phyloP scores from a whole-genome alignment of 1,140 invertebrate genomes.

The Aphelenchoides avenae region DNA sequence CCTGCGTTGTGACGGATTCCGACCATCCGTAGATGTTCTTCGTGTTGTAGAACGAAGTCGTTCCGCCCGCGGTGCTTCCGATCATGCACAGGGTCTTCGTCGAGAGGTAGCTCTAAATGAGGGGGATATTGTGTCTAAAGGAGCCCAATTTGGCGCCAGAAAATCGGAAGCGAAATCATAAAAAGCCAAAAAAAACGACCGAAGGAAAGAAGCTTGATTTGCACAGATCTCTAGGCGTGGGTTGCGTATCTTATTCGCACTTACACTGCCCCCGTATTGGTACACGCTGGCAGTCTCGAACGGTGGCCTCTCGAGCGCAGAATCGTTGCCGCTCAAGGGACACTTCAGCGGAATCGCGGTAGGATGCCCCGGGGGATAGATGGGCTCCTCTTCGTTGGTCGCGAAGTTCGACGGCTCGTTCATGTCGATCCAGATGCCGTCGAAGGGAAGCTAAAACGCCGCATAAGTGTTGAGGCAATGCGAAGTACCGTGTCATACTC shows the following conservation, averaged over 20 bases:
- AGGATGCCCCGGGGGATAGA: conserved; percentile 5
- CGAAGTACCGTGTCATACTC: too few species aligned
- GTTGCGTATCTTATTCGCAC: background rate
- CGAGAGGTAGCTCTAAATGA: conserved; percentile 61
- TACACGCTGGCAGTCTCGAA: conserved; percentile 30
- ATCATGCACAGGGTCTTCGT: conserved; percentile 76
- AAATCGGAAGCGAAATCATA: conserved; percentile 1
- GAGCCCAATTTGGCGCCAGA: background rate
- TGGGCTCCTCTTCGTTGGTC: conserved; percentile 20
- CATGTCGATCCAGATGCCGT: conserved; percentile 51
- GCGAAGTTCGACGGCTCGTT: conserved; percentile 43
- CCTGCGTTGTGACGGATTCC: conserved; percentile 69
- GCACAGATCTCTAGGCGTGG: conserved; percentile 62
- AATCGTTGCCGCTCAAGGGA: conserved; percentile 29
- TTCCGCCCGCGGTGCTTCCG: conserved; percentile 67
- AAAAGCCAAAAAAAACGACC: too few species aligned
- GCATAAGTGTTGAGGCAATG: conserved; percentile 5
- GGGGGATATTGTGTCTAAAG: too few species aligned
- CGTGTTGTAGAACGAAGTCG: conserved; percentile 65
- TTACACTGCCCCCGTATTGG: conserved; percentile 6
- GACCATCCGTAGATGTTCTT: conserved; percentile 77
- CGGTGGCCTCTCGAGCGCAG: conserved; percentile 29
- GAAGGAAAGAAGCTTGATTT: too few species aligned
- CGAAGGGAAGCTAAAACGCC: conserved; percentile 32
- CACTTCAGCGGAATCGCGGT: conserved; percentile 17